phyloP scores from a whole-genome alignment of 2,113 vertebrate species.

The Pogonocichla stellata region DNA sequence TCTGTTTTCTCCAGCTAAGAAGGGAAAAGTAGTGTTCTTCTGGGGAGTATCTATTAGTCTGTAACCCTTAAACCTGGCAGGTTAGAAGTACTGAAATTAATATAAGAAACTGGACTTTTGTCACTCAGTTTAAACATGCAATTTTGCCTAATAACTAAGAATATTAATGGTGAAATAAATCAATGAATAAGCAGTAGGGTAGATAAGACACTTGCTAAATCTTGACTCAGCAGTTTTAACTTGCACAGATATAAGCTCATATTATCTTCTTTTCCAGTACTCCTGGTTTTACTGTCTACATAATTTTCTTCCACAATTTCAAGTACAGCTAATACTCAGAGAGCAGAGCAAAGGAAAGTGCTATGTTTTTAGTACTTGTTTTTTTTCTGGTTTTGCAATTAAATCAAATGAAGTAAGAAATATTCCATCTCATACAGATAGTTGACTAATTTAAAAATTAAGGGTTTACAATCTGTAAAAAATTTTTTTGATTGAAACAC shows the following conservation, averaged over 20 bases:
- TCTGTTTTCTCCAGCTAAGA: background rate
- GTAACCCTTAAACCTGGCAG: background rate
- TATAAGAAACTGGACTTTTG: background rate
- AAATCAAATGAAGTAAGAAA: background rate
- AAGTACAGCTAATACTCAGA: background rate
- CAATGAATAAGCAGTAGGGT: background rate
- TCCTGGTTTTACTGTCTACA: background rate
- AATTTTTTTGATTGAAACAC: background rate
- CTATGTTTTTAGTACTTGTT: background rate
- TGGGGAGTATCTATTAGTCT: background rate
- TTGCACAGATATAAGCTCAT: background rate
- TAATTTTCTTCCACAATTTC: background rate
- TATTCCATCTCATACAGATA: background rate
- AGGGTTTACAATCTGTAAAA: background rate
- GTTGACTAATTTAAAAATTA: background rate
- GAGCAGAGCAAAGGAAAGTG: background rate
- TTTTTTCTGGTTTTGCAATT: background rate
- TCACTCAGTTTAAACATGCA: background rate
- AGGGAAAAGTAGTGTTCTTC: background rate
- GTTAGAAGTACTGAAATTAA: background rate
- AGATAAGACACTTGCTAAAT: background rate
- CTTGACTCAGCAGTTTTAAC: background rate
- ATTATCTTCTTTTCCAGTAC: background rate
- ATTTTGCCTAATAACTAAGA: background rate
- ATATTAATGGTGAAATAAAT: background rate